phyloP scores from a whole-genome alignment of 2,113 vertebrate species.

The Dromaius novaehollandiae region DNA sequence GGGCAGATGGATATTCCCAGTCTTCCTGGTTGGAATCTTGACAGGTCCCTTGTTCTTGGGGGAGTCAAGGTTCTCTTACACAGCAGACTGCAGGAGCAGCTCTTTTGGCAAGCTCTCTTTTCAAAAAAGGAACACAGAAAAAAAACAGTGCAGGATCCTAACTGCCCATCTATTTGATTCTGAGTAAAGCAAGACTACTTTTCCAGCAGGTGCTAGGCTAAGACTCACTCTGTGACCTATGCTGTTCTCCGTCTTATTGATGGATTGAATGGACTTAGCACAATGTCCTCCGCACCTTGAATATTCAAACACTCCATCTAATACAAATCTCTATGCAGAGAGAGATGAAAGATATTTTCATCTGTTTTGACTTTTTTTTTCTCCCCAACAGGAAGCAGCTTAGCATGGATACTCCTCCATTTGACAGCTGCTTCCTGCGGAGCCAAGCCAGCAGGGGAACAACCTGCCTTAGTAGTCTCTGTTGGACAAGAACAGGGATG shows the following conservation, averaged over 20 bases:
- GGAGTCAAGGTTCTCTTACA: neutral
- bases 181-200: neutral
- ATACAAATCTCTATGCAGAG: neutral
- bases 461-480: neutral
- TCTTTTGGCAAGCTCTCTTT: neutral
- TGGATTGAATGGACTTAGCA: neutral
- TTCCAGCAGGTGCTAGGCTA: neutral
- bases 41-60: neutral
- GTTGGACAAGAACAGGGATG: neutral
- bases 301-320: neutral
- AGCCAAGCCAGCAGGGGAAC: neutral
- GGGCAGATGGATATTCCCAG: neutral
- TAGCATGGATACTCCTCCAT: neutral
- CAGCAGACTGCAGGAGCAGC: neutral
- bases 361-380: neutral
- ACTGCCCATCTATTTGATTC: too few relatives aligned
- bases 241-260: neutral
- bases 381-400: neutral
- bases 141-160: too few relatives aligned
- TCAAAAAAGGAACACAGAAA: neutral
- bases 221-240: neutral
- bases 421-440: neutral
- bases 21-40: neutral
- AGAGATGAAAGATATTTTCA: neutral
- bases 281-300: neutral